Evolutionary conservation across 1,140 invertebrate species (phyloP).

Genomic region (Papilio polyxenes): DNA sequence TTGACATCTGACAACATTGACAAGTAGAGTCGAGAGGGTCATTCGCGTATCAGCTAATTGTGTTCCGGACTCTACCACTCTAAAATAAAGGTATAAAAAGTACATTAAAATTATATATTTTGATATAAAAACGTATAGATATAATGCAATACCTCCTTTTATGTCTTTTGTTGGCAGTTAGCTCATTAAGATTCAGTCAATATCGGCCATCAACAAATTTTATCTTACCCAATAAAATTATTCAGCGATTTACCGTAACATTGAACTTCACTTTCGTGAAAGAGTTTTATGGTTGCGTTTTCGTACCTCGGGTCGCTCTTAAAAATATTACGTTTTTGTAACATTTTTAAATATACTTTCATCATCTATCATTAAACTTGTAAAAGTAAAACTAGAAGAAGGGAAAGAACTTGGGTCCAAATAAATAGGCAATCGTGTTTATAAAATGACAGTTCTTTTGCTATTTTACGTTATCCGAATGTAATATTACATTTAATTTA

Average conservation of each 20-base stretch:
- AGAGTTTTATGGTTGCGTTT: not conserved
- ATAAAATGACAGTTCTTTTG: too few species aligned
- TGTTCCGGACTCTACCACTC: too few species aligned
- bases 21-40: too few species aligned
- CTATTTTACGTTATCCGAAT: too few species aligned
- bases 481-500: not conserved
- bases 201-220: not conserved
- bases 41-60: too few species aligned
- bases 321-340: slow-evolving; percentile 4
- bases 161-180: not conserved
- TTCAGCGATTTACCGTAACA: slow-evolving; percentile 8
- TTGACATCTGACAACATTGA: too few species aligned
- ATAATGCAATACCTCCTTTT: not conserved
- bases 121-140: not conserved
- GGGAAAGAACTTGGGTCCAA: too few species aligned
- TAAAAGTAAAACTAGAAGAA: too few species aligned
- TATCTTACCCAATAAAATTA: not conserved
- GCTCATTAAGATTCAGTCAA: not conserved
- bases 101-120: too few species aligned
- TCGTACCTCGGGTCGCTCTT: not conserved
- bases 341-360: not conserved
- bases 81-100: too few species aligned
- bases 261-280: not conserved
- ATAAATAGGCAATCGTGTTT: too few species aligned
- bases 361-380: too few species aligned